Evolutionary conservation across 2,888 invertebrate genomes (phyloP).

Genomic region (Melolontha melolontha): DNA sequence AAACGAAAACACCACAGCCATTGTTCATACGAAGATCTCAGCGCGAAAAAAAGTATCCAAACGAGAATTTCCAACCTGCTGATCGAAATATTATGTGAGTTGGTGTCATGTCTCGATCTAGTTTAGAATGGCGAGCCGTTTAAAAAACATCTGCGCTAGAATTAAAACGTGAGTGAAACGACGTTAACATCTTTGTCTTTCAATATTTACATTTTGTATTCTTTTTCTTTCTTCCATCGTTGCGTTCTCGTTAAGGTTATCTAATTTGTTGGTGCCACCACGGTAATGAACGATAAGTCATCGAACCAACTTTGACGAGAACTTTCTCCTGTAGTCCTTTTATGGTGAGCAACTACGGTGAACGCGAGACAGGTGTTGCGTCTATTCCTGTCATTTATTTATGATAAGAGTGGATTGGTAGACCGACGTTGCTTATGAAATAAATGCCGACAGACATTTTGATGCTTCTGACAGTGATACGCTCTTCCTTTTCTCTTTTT

Average conservation of each 20-base stretch:
- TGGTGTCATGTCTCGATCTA: neutral
- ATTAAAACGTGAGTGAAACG: neutral
- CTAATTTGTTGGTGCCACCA: conserved; percentile 29
- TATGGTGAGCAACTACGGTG: conserved; percentile 9
- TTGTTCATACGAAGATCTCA: neutral
- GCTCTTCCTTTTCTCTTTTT: too few relatives aligned
- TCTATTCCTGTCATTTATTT: conserved; percentile 20
- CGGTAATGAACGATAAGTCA: conserved; percentile 32
- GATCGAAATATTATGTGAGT: neutral
- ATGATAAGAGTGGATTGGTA: conserved; percentile 7
- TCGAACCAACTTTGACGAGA: conserved; percentile 27
- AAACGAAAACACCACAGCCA: too few relatives aligned
- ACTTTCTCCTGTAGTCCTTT: conserved; percentile 33
- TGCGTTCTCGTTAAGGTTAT: neutral
- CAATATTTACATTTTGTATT: neutral
- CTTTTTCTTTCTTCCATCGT: conserved; percentile 1
- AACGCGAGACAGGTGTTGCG: conserved; percentile 29
- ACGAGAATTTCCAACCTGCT: conserved; percentile 4
- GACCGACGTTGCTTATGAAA: neutral
- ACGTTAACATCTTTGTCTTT: neutral
- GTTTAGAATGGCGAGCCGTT: neutral
- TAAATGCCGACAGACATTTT: conserved; percentile 25
- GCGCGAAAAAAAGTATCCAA: conserved; percentile 1
- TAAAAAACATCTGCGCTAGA: conserved; percentile 13
- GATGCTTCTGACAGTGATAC: conserved; percentile 14